Conservation (phyloP, 2,797 vertebrate species). For the Rachycentron canadum region DNA sequence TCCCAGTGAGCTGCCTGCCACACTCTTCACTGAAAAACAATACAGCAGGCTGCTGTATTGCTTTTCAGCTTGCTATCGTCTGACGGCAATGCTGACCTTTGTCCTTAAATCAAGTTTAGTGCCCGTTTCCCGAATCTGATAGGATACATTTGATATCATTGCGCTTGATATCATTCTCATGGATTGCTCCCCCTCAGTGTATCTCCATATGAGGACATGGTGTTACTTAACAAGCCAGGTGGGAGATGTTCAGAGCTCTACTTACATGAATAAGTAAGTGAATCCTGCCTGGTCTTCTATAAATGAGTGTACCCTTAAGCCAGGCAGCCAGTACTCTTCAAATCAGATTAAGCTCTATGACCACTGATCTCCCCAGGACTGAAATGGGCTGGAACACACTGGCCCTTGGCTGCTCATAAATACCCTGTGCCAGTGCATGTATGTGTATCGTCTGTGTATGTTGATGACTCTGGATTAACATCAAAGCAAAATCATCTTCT, state of each 20-base stretch:
- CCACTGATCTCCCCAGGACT: conserved; percentile 52
- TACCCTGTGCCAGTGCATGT: conserved; percentile 25
- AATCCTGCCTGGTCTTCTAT: conserved; percentile 56
- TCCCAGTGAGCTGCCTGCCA: conserved; percentile 2
- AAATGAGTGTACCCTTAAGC: conserved; percentile 54
- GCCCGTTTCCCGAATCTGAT: conserved; percentile 41
- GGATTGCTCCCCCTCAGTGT: conserved; percentile 17
- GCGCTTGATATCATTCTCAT: conserved; percentile 35
- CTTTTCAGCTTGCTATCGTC: neutral
- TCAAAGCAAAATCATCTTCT: conserved; percentile 5
- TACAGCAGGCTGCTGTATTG: conserved; percentile 2
- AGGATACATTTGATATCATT: conserved; percentile 27
- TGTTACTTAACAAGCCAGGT: conserved; percentile 48
- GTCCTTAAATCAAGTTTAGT: conserved; percentile 39
- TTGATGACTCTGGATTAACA: conserved; percentile 11
- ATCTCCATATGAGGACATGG: conserved; percentile 31
- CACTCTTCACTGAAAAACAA: neutral
- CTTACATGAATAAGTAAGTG: conserved; percentile 60
- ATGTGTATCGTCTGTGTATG: conserved; percentile 26
- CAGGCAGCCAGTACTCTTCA: conserved; percentile 51
- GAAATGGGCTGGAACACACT: conserved; percentile 48
- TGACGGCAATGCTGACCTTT: conserved; percentile 8
- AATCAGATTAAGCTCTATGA: conserved; percentile 65
- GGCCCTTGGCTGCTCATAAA: conserved; percentile 43
- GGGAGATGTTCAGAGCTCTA: conserved; percentile 51